A percentile compares a stretch with the other conserved stretches of the same genome.
These are phyloP conservation scores for Reticulitermes lucifugus DNA, from an alignment of 2,888 invertebrate species.

Conservation along the genomic window DNA sequence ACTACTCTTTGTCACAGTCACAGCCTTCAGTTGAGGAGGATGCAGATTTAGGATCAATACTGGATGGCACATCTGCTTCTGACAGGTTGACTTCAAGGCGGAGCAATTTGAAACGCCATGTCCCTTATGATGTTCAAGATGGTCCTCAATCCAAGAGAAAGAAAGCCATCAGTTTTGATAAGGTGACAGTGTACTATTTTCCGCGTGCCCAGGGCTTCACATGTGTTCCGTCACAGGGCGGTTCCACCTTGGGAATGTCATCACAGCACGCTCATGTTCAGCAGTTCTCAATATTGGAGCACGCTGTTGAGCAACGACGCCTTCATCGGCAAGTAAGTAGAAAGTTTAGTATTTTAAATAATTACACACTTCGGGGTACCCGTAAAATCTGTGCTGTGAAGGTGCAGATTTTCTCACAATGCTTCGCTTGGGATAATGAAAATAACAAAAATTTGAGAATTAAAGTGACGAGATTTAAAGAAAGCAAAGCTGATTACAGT, in stretches of 20 bases:
- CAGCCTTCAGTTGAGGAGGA: constrained; percentile 33
- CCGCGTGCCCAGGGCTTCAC: constrained; percentile 92
- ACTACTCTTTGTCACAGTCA: constrained; percentile 10
- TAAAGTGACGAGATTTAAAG: no score
- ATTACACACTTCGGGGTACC: no score
- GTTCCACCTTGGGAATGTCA: constrained; percentile 93
- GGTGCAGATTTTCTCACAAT: no score
- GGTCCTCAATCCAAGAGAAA: constrained; percentile 68
- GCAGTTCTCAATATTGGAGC: constrained; percentile 87
- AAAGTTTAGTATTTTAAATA: no score
- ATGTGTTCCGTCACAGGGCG: constrained; percentile 86
- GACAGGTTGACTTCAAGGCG: constrained; percentile 60
- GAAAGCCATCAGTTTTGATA: constrained; percentile 88
- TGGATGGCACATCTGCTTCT: constrained; percentile 1
- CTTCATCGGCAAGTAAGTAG: constrained; percentile 76
- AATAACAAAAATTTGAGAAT: no score
- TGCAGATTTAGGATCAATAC: constrained; percentile 39
- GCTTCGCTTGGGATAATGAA: no score
- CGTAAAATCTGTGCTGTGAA: no score
- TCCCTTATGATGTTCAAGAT: constrained; percentile 60
- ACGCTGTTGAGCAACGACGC: constrained; percentile 88
- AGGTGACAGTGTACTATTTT: constrained; percentile 95
- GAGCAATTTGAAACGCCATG: constrained; percentile 77
- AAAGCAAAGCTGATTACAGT: no score
- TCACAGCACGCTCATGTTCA: constrained; percentile 73